These are phyloP conservation scores for Eristalis arbustorum DNA, from an alignment of 2,888 invertebrate genomes.

Conservation along the genomic window DNA sequence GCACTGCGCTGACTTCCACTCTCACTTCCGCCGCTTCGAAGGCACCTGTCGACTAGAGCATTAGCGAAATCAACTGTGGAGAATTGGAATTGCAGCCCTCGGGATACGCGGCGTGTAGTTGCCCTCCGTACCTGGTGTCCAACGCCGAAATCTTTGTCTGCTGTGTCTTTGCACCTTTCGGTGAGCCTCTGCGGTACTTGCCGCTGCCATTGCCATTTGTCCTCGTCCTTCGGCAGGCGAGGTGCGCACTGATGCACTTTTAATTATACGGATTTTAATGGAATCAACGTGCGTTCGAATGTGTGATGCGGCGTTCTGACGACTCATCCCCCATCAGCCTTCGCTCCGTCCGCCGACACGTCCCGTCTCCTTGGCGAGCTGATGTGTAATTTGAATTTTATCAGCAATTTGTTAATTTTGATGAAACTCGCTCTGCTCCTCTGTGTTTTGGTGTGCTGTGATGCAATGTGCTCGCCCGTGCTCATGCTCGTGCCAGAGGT, in stretches of 20 bases:
- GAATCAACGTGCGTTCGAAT: conserved; percentile 44
- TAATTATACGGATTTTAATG: conserved; percentile 70
- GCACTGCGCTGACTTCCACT: neutral
- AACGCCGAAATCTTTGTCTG: conserved; percentile 58
- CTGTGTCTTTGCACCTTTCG: conserved; percentile 63
- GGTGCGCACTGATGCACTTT: conserved; percentile 65
- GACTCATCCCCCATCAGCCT: neutral
- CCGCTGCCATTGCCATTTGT: conserved; percentile 11
- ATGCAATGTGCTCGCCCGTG: neutral
- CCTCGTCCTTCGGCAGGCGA: conserved; percentile 6
- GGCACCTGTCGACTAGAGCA: conserved; percentile 64
- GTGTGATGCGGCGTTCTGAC: conserved; percentile 11
- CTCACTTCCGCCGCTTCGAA: neutral
- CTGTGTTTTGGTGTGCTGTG: neutral
- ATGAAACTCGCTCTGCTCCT: conserved; percentile 27
- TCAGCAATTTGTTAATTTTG: conserved; percentile 63
- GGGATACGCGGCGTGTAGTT: conserved; percentile 45
- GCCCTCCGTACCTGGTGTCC: conserved; percentile 8
- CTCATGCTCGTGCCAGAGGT: neutral
- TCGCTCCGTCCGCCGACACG: conserved; percentile 1
- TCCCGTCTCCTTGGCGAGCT: neutral
- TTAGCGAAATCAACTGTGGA: conserved; percentile 68
- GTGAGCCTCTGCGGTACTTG: conserved; percentile 8
- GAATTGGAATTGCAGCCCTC: conserved; percentile 63
- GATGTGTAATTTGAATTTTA: conserved; percentile 60